These are phyloP conservation scores for Melanostigma gelatinosum DNA, from an alignment of 2,113 vertebrate genomes.

Conservation along the genomic window DNA sequence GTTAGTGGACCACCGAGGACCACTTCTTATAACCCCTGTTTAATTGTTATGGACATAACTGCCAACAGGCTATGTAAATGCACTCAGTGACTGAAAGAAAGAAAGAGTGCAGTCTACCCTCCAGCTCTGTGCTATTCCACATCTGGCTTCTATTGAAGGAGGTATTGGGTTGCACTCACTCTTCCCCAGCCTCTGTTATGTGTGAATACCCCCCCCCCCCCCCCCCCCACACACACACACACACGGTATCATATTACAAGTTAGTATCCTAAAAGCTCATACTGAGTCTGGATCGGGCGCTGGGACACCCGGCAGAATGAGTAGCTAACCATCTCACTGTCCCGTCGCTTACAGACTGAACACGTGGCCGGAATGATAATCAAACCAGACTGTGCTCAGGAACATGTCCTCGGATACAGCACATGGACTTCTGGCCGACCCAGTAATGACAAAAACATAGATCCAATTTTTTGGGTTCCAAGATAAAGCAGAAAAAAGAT, in stretches of 20 bases:
- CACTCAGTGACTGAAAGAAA: neutral
- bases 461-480: neutral
- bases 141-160: conserved; percentile 82
- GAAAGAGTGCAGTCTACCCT: conserved; percentile 27
- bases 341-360: conserved; percentile 16
- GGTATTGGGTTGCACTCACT: conserved; percentile 75
- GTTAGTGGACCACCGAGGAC: conserved; percentile 9
- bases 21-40: conserved; percentile 4
- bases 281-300: conserved; percentile 15
- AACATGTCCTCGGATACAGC: conserved; percentile 15
- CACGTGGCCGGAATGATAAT: conserved; percentile 32
- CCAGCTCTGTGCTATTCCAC: conserved; percentile 62
- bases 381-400: conserved; percentile 7
- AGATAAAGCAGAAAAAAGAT: neutral
- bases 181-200: conserved; percentile 57
- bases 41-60: neutral
- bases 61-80: neutral
- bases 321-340: conserved; percentile 35
- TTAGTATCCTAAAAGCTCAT: conserved; percentile 22
- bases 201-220: conserved; percentile 50
- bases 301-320: conserved; percentile 5
- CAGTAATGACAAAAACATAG: neutral
- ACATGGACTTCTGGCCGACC: neutral
- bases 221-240: conserved; percentile 2
- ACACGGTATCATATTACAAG: conserved; percentile 54